phyloP scores from a whole-genome alignment of 1,140 invertebrate species.

The Scaptomyza pallida region DNA sequence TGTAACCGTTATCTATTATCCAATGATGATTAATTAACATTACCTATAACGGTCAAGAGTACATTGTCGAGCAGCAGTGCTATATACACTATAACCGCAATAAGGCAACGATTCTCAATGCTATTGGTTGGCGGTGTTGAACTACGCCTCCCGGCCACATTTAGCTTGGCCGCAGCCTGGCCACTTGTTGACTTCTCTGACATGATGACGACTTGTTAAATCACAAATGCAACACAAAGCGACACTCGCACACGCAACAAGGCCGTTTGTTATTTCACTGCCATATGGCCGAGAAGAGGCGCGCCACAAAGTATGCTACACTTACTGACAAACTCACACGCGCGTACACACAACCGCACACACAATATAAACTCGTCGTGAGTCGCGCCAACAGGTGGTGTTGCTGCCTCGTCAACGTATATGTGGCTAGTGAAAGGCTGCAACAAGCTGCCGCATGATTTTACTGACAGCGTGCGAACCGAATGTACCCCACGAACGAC shows the following conservation, averaged over 20 bases:
- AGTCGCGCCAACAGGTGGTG: constrained; percentile 69
- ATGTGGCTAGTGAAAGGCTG: constrained; percentile 73
- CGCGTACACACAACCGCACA: constrained; percentile 4
- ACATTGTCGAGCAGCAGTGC: constrained; percentile 91
- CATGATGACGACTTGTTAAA: constrained; percentile 49
- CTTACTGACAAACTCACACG: constrained; percentile 20
- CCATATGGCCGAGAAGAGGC: constrained; percentile 60
- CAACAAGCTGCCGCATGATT: constrained; percentile 61
- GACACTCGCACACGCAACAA: constrained; percentile 12
- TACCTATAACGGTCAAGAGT: constrained; percentile 91
- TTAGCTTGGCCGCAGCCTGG: constrained; percentile 59
- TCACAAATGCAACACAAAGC: constrained; percentile 27
- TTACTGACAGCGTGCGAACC: constrained; percentile 60
- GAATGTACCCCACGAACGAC: constrained; percentile 24
- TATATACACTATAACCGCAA: constrained; percentile 87
- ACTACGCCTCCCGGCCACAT: constrained; percentile 54
- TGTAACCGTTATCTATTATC: constrained; percentile 18
- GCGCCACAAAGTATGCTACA: constrained; percentile 67
- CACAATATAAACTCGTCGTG: neutral
- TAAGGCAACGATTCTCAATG: constrained; percentile 65
- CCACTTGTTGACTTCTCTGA: constrained; percentile 49
- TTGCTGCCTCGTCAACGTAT: constrained; percentile 67
- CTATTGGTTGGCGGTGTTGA: constrained; percentile 46
- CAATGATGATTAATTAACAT: constrained; percentile 63
- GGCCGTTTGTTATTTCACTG: constrained; percentile 31